phyloP scores from a whole-genome alignment of 1,140 invertebrate genomes.

The Nomia melanderi region DNA sequence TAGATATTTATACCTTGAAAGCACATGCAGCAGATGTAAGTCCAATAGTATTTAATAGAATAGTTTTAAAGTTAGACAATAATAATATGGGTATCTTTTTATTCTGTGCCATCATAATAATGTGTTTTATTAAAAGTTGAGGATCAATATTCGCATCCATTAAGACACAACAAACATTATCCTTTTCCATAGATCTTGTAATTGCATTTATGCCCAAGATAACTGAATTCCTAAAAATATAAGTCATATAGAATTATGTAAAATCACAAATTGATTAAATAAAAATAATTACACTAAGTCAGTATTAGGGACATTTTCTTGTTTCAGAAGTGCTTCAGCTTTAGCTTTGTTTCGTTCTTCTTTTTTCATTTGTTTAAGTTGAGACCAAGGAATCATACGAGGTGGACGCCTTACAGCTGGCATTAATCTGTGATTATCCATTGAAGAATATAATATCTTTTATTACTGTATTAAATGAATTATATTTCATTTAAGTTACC shows the following conservation, averaged over 20 bases:
- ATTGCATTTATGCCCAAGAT: constrained; percentile 75
- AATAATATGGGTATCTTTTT: constrained; percentile 73
- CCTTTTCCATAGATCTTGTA: constrained; percentile 74
- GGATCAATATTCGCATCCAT: constrained; percentile 73
- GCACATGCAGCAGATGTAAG: constrained; percentile 70
- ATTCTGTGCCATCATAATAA: constrained; percentile 73
- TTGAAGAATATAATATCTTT: not conserved
- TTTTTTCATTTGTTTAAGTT: constrained; percentile 70
- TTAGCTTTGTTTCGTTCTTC: constrained; percentile 65
- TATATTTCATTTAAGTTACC: constrained; percentile 57
- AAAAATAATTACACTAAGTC: constrained; percentile 57
- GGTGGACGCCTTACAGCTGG: constrained; percentile 56
- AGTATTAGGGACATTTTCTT: constrained; percentile 16
- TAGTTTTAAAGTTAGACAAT: constrained; percentile 68
- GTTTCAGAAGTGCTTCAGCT: constrained; percentile 45
- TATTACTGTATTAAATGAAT: not conserved
- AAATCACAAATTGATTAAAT: not conserved
- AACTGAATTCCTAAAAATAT: constrained; percentile 67
- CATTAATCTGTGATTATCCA: constrained; percentile 56
- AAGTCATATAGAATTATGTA: not conserved
- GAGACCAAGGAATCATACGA: constrained; percentile 64
- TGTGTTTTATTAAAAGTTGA: constrained; percentile 73
- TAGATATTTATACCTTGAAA: constrained; percentile 69
- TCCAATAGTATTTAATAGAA: constrained; percentile 66
- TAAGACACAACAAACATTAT: constrained; percentile 69